Base-by-base conservation (phyloP, 2,888 invertebrate species). In the Ophion obscuratus region DNA sequence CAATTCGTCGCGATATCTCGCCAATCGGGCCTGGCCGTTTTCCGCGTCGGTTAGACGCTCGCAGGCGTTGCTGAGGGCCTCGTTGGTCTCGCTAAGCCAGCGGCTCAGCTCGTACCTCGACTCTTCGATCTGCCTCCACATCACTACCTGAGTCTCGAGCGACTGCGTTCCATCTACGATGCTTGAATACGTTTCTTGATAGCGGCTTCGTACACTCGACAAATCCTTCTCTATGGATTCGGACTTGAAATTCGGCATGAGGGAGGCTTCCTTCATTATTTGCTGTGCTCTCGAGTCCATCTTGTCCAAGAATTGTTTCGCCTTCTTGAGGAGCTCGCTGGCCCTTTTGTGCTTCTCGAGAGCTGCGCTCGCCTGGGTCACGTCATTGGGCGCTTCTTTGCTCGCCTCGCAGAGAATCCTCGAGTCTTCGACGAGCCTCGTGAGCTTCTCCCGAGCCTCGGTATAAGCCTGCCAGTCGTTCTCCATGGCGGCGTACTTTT, bases 71-170 rank as follows among this genome's bases (percentile, higher is more conserved):
- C 96, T 96, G 5, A 99, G 95, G 57, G 96, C 96, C 89, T 97
- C 96, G 82, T 97, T 97, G 31, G 97, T 98, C 92, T 97, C 97
- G 84, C 96, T 96, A 7, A 98, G 92, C 99, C 99, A 99, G 31
- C 96, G 96, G 0, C 97, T 94, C 3, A 99, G 95, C 92, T 98
- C 98, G 87, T 97, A 97, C 92, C 97, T 98, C 0, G 97, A 96
- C 84, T 97, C 97, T 89, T 98, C 97, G 57, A 99, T 97, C 93
- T 98, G 98, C 90, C 98, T 97, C 98, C 98, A 99, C 77, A 98
- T 97, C n/a, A 97, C 97, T 0, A 97, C 95, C 94, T 99, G 98
- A 0, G 98, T 97, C 94, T 99, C 99, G 74, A 97, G 96, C 78
- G 96, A 96, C 93, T 98, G 97, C 31, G 97, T 96, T 88, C 96